Conservation (phyloP, 1,140 invertebrate genomes). For the Leptinotarsa lineolata region DNA sequence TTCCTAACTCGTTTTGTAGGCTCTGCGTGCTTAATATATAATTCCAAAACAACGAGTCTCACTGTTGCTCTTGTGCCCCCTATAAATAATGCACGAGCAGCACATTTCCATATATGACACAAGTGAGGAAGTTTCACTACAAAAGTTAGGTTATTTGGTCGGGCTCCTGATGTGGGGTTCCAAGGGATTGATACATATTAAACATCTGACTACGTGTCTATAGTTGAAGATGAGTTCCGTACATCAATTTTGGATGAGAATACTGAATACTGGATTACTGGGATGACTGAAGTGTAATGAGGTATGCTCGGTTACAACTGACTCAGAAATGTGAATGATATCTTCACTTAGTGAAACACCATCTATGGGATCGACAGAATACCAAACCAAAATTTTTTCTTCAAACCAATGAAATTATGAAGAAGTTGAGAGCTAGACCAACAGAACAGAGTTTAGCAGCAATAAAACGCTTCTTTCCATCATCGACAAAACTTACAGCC, state of each 20-base stretch:
- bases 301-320: background rate
- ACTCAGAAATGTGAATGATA: no score
- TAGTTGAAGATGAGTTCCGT: background rate
- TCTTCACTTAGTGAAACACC: no score
- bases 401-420: no score
- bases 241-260: background rate
- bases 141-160: slow-evolving; percentile 2
- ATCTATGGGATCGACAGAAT: no score
- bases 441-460: no score
- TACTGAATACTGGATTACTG: background rate
- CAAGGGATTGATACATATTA: slow-evolving; percentile 3
- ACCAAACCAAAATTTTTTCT: no score
- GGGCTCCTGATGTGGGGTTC: background rate
- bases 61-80: background rate
- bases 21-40: background rate
- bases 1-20: no score
- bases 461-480: no score
- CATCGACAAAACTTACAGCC: no score
- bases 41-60: background rate
- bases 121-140: background rate
- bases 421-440: no score
- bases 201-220: background rate
- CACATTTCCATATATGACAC: slow-evolving; percentile 7
- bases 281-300: background rate
- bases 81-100: slow-evolving; percentile 11